Percentiles rank a stretch among this genome's conserved stretches.
phyloP scores from a whole-genome alignment of 2,113 vertebrate species.

The Cygnus atratus region DNA sequence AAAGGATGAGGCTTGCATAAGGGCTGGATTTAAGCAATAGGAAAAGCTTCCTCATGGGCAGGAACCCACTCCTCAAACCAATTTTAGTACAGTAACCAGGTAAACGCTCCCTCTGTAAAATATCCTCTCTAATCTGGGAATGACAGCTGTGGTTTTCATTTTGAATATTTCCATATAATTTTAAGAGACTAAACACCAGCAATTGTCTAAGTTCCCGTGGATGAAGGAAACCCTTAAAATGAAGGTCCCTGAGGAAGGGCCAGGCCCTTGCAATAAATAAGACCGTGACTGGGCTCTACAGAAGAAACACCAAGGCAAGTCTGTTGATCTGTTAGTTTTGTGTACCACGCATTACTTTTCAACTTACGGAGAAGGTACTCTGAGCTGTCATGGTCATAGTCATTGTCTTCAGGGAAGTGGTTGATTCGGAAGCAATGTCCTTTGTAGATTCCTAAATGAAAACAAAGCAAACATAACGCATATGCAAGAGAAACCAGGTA shows the following conservation, averaged over 20 bases:
- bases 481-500: background rate
- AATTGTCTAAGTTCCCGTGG: background rate
- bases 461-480: background rate
- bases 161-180: background rate
- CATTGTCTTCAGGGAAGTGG: constrained; percentile 96
- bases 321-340: background rate
- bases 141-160: background rate
- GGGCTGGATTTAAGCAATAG: background rate
- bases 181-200: background rate
- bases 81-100: background rate
- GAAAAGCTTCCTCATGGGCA: background rate
- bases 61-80: background rate
- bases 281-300: background rate
- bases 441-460: constrained; percentile 87
- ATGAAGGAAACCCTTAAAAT: background rate
- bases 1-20: background rate
- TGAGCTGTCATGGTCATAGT: constrained; percentile 95
- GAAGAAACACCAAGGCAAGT: background rate
- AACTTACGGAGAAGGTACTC: constrained; percentile 97
- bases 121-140: rapidly evolving
- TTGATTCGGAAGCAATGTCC: constrained; percentile 97
- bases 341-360: rapidly evolving
- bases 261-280: background rate
- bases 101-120: background rate
- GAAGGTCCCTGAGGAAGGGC: background rate